Base-by-base conservation (phyloP, 2,888 invertebrate genomes). In the Pachydiplax longipennis region DNA sequence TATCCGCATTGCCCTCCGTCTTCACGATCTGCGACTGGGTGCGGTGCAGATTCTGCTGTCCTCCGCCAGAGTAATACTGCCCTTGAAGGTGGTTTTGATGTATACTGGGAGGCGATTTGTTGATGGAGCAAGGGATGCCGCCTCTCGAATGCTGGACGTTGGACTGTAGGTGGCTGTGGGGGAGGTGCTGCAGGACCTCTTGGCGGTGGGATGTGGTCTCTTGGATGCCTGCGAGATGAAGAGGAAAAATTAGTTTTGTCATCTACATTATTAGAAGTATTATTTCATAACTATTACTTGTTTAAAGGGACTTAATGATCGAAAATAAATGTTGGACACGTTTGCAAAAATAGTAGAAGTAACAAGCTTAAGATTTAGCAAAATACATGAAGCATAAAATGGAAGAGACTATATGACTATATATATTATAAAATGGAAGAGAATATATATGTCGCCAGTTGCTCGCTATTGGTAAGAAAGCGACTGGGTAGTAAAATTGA, bases 121-220 rank as follows among this genome's bases (percentile, higher is more conserved):
- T n/a, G 91, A n/a, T 8, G 92, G 91, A 35, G 91, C 91, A 40
- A 0, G 87, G 1, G 37, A 87, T 6, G 22, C 87, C 61, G 3
- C 87, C 65, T 15, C 87, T 87, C 37, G 37, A 37, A n/a, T 87
- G 87, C 90, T 48, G 87, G 58, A 53, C 94, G 73, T 94, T 93
- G 90, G 94, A 93, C 80, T 95, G 94, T 92, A 96, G 93, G 92
- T 95, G 96, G 1, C 95, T 95, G 80, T 96, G 93, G 93, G 95
- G 95, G 0, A 95, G 95, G 25, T 94, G 93, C 58, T 94, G 93
- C 18, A 93, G 92, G 5, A 93, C 91, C 61, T 91, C 91, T 53
- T 87, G 65, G 53, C 82, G 61, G 58, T 91, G 90, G 94, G 92
- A 92, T 92, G 82, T 48, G 35, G 80, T 53, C 40, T 61, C 87